Base-by-base conservation (phyloP, 2,113 vertebrate species). In the Siphamia tubifer region DNA sequence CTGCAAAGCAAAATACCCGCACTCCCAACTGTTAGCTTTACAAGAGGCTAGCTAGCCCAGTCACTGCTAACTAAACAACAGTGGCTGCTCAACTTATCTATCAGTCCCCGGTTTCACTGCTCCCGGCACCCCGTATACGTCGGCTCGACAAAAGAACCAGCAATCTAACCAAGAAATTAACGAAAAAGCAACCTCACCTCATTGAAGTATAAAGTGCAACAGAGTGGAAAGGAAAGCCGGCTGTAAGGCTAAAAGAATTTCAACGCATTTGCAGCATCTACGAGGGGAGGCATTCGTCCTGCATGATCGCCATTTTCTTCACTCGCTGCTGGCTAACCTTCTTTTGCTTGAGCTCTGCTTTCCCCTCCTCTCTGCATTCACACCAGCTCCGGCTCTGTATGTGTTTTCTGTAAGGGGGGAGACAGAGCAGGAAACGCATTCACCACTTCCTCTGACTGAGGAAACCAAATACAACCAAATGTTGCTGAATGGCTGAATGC, bases 141-240 rank as follows among this genome's bases (percentile, higher is more conserved):
- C 13, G 52, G 36, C 67, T 40, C 61, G 10, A 67, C 67, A 44
- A 23, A 35, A 53, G 5, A 66, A 15, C 30, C 1, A 10, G 1
- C 2, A n/a, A 12, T 1, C 5, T 2, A 2, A 0, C 4, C 4
- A 13, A 28, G 5, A 40, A 47, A 68, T 51, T 38, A 25, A 0
- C 6, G 24, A 8, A 21, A 74, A 79, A 32, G 1, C 7, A 25
- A 2, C 2, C 89, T 87, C 84, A 95, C 95, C 95, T 95, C 93
- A 92, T 93, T 87, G 89, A 93, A 94, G 86, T 92, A 90, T 96
- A 96, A 96, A 96, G 95, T 95, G 94, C 94, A 94, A 89, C 90
- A 90, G 91, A 92, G 92, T 88, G 90, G 83, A 90, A 90, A 82
- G 72, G 90, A 92, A 90, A 90, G 83, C 89, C 87, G 91, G 83